Evolutionary conservation across 2,113 vertebrate species (phyloP), one percentile per base, ranked within the genome.

Genomic region (Oryzias celebensis): DNA sequence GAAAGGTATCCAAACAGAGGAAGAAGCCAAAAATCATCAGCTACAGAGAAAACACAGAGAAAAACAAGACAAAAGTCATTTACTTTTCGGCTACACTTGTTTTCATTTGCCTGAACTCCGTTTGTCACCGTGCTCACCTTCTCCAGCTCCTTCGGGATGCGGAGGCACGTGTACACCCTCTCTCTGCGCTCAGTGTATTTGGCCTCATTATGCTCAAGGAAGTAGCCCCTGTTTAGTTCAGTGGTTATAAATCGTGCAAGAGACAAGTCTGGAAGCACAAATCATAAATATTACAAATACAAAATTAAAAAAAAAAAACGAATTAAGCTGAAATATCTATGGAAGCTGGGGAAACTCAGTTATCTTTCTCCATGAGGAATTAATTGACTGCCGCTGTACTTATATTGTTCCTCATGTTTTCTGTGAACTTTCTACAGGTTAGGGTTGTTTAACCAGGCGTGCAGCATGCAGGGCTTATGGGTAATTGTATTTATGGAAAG

Each of bases 131-230:
- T 7, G 7, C 47, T 81, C 83, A 96, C 97, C 96, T 98, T 98
- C 89, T 99, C 97, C 82, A 99, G 74, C 82, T 99, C 97, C 86
- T 95, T 94, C 16, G 97, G 97, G 90, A 99, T 98, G 60, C 97
- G 91, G 81, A 98, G 89, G 82, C 96, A 99, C 0, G 97, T 99
- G 88, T 99, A 98, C 1, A 98, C 97, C 78, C 92, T 92, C 81
- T 99, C 96, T 85, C 97, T 92, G 75, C 97, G 89, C 76, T 98
- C 97, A 0, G 95, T 98, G 75, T 98, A 99, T 87, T 98, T 98
- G 80, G 96, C 96, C 88, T 98, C 97, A 69, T 99, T 98, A 87
- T 98, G 97, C 89, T 99, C 97, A 70, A 99, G 94, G 90, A 98
- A 98, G 89, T 99, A 99, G 43, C 97, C 97, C 87, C 97, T 92